phyloP scores from a whole-genome alignment of 2,113 vertebrate genomes.

The Pseudonaja textilis region DNA sequence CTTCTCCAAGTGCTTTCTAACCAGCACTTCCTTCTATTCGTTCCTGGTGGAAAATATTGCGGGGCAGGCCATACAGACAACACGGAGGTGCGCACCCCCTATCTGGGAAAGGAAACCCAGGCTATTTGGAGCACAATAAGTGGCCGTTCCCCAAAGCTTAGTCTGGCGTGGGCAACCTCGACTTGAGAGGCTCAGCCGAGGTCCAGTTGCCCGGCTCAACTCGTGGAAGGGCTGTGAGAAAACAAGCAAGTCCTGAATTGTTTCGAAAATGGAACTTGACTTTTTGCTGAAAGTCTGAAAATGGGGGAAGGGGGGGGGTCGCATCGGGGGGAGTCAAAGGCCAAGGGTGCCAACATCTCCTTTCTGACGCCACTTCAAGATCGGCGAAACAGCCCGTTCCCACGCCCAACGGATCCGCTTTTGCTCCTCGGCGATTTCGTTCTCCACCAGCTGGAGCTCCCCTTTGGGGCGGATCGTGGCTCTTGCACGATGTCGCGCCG shows the following conservation, averaged over 20 bases:
- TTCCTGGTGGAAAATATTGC: background rate
- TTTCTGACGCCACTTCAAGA: background rate
- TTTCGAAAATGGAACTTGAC: background rate
- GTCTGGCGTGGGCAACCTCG: background rate
- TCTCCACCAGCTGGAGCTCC: background rate
- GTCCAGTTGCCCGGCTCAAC: background rate
- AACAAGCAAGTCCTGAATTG: background rate
- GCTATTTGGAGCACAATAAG: background rate
- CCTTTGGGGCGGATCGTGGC: too few relatives aligned
- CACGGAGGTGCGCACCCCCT: background rate
- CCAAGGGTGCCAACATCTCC: background rate
- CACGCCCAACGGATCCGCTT: background rate
- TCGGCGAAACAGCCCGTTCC: background rate
- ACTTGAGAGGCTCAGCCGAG: background rate
- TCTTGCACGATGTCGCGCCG: background rate
- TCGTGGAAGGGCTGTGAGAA: background rate
- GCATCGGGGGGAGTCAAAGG: background rate
- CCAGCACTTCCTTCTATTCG: background rate
- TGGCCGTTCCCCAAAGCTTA: background rate
- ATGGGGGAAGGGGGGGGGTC: rapidly evolving
- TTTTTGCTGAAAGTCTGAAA: background rate
- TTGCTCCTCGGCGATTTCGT: background rate
- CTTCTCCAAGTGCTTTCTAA: background rate
- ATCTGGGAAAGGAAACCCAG: background rate
- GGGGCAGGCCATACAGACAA: background rate